Evolutionary conservation across 2,888 invertebrate species (phyloP), one percentile per base, ranked within the genome.

Genomic region (Orthosia cruda): DNA sequence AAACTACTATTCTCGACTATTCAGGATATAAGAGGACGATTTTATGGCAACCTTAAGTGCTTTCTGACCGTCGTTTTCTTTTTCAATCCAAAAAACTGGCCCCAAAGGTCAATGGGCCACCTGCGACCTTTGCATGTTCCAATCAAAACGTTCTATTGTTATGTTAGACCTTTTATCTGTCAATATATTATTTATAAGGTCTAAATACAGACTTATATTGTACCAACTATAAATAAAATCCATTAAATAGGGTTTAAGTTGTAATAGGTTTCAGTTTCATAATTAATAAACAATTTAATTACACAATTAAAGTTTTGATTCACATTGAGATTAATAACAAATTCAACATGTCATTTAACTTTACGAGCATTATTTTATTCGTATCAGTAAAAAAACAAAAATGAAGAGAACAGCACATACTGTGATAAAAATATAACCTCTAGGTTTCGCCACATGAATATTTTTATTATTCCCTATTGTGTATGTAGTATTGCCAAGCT

Each of bases 61-160:
- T 89, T 92, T 89, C 91, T 91, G 93, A 93, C 93, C 94, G 92
- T 93, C 92, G 88, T 94, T 95, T 92, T 92, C 92, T 92, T 94
- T 93, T 95, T 92, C 94, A 93, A 95, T 94, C 92, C 91, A 82
- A 88, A 85, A 83, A 93, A 94, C 91, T 89, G 89, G 90, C 90
- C 95, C 94, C 94, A 86, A 88, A 91, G 93, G 94, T 90, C 91
- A 82, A 74, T 68, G 67, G 83, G 80, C 85, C 94, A 95, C 94
- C 94, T 95, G 94, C 87, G 93, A 74, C 89, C 86, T 71, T 78
- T 72, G 75, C 84, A 83, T 83, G 77, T 71, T 77, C 83, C 77
- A 89, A 87, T 90, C 88, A 86, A 83, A 88, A 85, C 70, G 68
- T 79, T 82, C 63, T 68, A 74, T 81, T 77, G 80, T 72, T 76